These are phyloP conservation scores for Amyelois transitella DNA, from an alignment of 1,140 invertebrate species.

Conservation along the genomic window DNA sequence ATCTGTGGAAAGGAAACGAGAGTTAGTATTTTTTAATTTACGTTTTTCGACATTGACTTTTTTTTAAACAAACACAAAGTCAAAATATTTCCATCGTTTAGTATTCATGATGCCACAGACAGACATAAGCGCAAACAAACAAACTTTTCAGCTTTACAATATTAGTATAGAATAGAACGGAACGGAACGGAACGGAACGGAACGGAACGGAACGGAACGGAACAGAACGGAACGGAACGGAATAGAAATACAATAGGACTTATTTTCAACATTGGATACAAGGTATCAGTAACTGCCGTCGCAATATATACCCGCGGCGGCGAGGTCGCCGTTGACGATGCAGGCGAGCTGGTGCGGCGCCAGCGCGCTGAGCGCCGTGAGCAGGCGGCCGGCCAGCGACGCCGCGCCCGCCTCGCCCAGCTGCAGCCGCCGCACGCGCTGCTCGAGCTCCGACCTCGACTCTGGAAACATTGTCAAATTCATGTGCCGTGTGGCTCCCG, in stretches of 20 bases:
- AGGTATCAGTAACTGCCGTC: neutral
- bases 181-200: too few relatives aligned
- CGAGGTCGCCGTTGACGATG: slow-evolving; percentile 16
- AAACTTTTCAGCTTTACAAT: too few relatives aligned
- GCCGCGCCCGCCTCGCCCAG: slow-evolving; percentile 20
- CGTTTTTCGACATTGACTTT: too few relatives aligned
- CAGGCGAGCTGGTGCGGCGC: slow-evolving; percentile 17
- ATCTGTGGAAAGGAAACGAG: neutral
- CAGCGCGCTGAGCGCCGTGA: slow-evolving; percentile 37
- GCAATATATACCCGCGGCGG: neutral
- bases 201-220: too few relatives aligned
- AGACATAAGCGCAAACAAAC: too few relatives aligned
- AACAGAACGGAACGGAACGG: too few relatives aligned
- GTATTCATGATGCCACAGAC: too few relatives aligned
- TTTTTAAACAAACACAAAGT: too few relatives aligned
- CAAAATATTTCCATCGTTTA: too few relatives aligned
- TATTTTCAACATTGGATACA: neutral
- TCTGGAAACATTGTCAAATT: neutral
- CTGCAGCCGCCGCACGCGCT: slow-evolving; percentile 9
- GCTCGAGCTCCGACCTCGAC: neutral
- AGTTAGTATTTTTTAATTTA: neutral
- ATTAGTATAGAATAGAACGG: too few relatives aligned
- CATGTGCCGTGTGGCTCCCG: too few relatives aligned
- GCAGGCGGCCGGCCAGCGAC: slow-evolving; percentile 35
- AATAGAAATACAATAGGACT: too few relatives aligned